phyloP scores from a whole-genome alignment of 2,797 vertebrate species.

The Sciurus carolinensis region DNA sequence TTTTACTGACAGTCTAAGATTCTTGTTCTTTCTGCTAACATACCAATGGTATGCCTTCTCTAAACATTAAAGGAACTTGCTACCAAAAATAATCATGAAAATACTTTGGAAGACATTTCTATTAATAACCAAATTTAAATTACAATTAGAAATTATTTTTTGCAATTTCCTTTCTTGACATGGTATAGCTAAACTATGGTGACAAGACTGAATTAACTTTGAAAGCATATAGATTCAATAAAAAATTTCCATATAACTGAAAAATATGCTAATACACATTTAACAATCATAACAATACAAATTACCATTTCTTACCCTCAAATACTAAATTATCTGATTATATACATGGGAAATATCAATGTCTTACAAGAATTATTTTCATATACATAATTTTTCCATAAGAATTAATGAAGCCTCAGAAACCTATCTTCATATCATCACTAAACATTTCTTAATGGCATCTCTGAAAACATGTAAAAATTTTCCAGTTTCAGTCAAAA shows the following conservation, averaged over 20 bases:
- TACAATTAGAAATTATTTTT: conserved; percentile 18
- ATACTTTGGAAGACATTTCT: conserved; percentile 20
- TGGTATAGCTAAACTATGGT: background rate
- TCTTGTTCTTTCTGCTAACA: background rate
- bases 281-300: conserved; percentile 5
- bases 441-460: background rate
- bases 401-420: conserved; percentile 32
- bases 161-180: background rate
- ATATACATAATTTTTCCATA: conserved; percentile 26
- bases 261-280: background rate
- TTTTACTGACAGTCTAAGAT: conserved; percentile 54
- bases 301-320: background rate
- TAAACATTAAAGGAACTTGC: conserved; percentile 22
- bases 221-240: background rate
- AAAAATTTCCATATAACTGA: conserved; percentile 11
- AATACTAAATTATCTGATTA: background rate
- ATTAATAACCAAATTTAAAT: conserved; percentile 53
- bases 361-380: conserved; percentile 5
- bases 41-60: background rate
- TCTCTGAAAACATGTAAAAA: conserved; percentile 45
- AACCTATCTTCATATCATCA: background rate
- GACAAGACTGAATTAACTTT: conserved; percentile 44
- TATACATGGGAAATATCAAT: background rate
- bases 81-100: conserved; percentile 38
- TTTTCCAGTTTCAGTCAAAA: conserved; percentile 42